Base-by-base conservation (phyloP, 92 coral and sea anemone species). In the Virgularia gustaviana region DNA sequence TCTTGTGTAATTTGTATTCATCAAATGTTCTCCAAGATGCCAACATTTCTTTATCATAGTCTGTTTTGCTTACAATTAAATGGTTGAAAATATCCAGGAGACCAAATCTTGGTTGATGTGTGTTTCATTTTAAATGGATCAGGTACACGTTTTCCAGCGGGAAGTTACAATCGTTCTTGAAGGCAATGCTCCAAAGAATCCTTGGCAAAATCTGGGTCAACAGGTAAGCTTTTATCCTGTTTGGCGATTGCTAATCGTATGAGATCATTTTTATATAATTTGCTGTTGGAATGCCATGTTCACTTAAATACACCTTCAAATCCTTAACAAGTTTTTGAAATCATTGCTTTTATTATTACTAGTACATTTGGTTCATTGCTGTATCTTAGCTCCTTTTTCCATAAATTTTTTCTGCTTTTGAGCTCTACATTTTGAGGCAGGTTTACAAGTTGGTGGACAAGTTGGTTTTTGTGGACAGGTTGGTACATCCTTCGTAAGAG, bases 11-110 rank as follows among this genome's bases (percentile, higher is more conserved):
- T n/a, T n/a, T n/a, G n/a, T 73, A 78, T 55, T 83, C 85, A 75
- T 87, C 87, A 78, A 82, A 86, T 34, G 84, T 76, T 22, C 83
- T 76, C 81, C 80, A 82, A 22, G 85, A 86, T 13, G 88, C 72
- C 63, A 87, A 83, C 79, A 70, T 65, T 41, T 68, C 79, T 63
- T 83, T 83, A 47, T 87, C 86, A 59, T 76, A 83, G 41, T 80
- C 88, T 55, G 88, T 70, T 65, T 72, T 77, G 64, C 92, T 83
- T 79, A 87, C 53, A 49, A 87, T 83, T n/a, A 83, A 76, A 51
- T 76, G 86, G 62, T 87, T 76, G 42, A 87, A 83, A 80, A 80
- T 77, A 81, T 87, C 86, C 80, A 83, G 55, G 52, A 87, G 65
- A 27, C 92, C 85, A 83, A 86, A 86, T 56, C 63, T 75, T 64